Conservation (phyloP, 2,797 vertebrate species). For the Spea hammondii region DNA sequence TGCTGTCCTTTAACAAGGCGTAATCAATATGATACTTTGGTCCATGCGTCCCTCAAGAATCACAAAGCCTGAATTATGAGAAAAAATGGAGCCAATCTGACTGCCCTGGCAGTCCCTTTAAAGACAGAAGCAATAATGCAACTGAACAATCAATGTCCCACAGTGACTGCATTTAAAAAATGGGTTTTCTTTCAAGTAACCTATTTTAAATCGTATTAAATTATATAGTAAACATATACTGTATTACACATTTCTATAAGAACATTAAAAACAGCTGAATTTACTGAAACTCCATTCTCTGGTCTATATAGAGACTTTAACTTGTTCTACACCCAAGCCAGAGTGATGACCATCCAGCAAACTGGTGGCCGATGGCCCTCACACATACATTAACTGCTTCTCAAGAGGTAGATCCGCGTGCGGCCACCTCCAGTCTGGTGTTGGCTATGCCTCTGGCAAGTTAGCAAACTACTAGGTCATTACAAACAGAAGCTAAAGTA, state of each 20-base stretch:
- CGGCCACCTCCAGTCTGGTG: no score
- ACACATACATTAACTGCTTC: neutral
- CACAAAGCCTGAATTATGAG: neutral
- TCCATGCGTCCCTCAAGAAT: neutral
- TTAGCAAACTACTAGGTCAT: no score
- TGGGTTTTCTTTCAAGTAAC: no score
- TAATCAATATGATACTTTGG: neutral
- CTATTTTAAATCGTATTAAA: no score
- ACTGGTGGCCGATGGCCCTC: no score
- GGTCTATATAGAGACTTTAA: no score
- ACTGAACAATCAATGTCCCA: neutral
- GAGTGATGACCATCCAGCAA: no score
- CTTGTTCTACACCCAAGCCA: no score
- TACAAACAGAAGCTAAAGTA: no score
- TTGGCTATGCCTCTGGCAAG: no score
- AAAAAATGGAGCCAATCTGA: neutral
- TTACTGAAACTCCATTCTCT: conserved; percentile 11
- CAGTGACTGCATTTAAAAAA: no score
- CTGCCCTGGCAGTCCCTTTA: neutral
- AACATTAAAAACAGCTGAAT: conserved; percentile 14
- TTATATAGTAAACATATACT: conserved; percentile 19
- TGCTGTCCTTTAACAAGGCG: neutral
- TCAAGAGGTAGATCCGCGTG: neutral
- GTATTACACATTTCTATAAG: neutral
- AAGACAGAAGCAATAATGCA: neutral